phyloP scores from a whole-genome alignment of 2,888 invertebrate species.

The Lycophotia porphyrea region DNA sequence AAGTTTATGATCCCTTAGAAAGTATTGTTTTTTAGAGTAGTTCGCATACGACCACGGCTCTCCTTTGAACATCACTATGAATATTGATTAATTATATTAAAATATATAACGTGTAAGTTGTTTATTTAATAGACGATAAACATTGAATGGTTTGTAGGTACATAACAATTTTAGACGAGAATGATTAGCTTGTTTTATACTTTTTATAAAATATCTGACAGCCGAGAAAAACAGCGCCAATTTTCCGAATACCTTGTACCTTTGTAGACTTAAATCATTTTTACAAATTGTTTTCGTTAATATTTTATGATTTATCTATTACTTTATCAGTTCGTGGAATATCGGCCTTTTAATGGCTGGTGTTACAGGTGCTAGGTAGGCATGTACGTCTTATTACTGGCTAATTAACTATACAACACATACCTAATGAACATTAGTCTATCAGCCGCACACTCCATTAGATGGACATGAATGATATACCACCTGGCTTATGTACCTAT shows the following conservation, averaged over 20 bases:
- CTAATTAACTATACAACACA: constrained; percentile 33
- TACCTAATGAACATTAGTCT: constrained; percentile 18
- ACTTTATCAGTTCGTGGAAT: neutral
- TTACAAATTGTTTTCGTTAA: neutral
- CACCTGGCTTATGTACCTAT: neutral
- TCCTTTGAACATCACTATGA: too few relatives aligned
- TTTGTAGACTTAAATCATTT: neutral
- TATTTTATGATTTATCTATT: neutral
- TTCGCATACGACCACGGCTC: too few relatives aligned
- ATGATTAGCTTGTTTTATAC: too few relatives aligned
- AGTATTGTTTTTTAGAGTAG: too few relatives aligned
- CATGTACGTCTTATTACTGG: constrained; percentile 17
- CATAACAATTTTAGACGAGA: too few relatives aligned
- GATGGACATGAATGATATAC: constrained; percentile 8
- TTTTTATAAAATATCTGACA: neutral
- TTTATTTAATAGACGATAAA: too few relatives aligned
- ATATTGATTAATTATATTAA: too few relatives aligned
- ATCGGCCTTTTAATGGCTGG: neutral
- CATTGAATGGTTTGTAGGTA: too few relatives aligned
- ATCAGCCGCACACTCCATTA: constrained; percentile 25
- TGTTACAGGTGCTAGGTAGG: neutral
- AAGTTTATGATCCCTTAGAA: too few relatives aligned
- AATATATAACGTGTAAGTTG: too few relatives aligned
- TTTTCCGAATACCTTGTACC: neutral
- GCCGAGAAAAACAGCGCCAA: neutral